A percentile compares a stretch with the other conserved stretches of the same genome.
These are phyloP conservation scores for Pagetopsis macropterus DNA, from an alignment of 2,797 vertebrate species.

Conservation along the genomic window DNA sequence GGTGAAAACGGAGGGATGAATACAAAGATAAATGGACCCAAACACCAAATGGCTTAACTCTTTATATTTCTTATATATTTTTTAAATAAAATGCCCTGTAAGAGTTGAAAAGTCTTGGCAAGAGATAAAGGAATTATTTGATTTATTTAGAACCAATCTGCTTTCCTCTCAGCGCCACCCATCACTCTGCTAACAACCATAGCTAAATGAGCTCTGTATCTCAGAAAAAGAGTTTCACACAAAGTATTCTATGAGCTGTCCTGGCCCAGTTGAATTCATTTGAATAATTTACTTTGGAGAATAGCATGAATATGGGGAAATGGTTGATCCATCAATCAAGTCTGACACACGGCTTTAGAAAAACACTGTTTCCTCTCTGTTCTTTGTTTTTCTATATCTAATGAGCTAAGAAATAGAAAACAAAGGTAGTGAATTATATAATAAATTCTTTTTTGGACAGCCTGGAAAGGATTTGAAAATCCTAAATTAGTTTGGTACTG, in stretches of 20 bases:
- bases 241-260: slow-evolving; percentile 68
- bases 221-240: slow-evolving; percentile 62
- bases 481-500: slow-evolving; percentile 57
- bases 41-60: slow-evolving; percentile 15
- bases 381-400: slow-evolving; percentile 65
- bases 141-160: slow-evolving; percentile 62
- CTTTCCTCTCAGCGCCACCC: slow-evolving; percentile 59
- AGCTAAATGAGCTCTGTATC: slow-evolving; percentile 69
- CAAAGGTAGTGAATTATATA: slow-evolving; percentile 59
- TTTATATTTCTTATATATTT: slow-evolving; percentile 31
- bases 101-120: slow-evolving; percentile 48
- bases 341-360: slow-evolving; percentile 59
- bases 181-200: slow-evolving; percentile 69
- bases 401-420: slow-evolving; percentile 52
- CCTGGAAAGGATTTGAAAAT: slow-evolving; percentile 62
- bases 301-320: slow-evolving; percentile 67
- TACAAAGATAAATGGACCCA: slow-evolving; percentile 25
- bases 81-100: slow-evolving; percentile 27
- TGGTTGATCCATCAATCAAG: slow-evolving; percentile 74
- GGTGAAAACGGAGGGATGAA: slow-evolving; percentile 26
- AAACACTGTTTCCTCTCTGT: slow-evolving; percentile 45
- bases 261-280: slow-evolving; percentile 74
- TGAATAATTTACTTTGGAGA: slow-evolving; percentile 78
- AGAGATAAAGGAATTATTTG: slow-evolving; percentile 53
- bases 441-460: slow-evolving; percentile 59